Conservation (phyloP, 2,113 vertebrate genomes). For the Colossoma macropomum region DNA sequence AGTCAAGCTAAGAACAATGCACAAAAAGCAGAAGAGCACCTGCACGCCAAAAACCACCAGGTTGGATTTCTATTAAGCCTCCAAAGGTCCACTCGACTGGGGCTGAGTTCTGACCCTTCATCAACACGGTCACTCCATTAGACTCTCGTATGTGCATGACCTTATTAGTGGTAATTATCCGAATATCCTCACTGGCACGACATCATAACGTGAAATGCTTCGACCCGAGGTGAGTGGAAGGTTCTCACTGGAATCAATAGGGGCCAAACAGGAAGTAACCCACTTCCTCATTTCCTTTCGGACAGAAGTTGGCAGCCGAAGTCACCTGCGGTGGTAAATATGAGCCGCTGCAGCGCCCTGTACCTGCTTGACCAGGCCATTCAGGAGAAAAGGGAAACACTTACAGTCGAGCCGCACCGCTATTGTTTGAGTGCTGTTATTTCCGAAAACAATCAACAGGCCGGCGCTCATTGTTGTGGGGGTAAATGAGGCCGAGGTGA, state of each 20-base stretch:
- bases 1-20: constrained; percentile 22
- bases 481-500: background rate
- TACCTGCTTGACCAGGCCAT: constrained; percentile 42
- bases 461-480: constrained; percentile 13
- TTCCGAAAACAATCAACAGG: constrained; percentile 66
- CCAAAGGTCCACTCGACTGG: background rate
- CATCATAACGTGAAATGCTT: constrained; percentile 16
- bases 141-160: constrained; percentile 8
- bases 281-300: constrained; percentile 46
- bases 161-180: constrained; percentile 19
- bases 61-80: background rate
- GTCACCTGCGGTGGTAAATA: constrained; percentile 45
- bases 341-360: constrained; percentile 9
- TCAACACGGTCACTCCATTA: background rate
- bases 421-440: constrained; percentile 66
- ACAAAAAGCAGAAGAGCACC: background rate
- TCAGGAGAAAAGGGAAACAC: constrained; percentile 66
- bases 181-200: constrained; percentile 1
- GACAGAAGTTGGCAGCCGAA: constrained; percentile 33
- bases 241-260: constrained; percentile 47
- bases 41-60: constrained; percentile 1
- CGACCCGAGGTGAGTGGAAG: constrained; percentile 8
- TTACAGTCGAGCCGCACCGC: constrained; percentile 49
- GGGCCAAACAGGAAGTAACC: constrained; percentile 47
- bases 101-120: background rate